phyloP scores from a whole-genome alignment of 2,797 vertebrate species.

The Scarus forsteni region DNA sequence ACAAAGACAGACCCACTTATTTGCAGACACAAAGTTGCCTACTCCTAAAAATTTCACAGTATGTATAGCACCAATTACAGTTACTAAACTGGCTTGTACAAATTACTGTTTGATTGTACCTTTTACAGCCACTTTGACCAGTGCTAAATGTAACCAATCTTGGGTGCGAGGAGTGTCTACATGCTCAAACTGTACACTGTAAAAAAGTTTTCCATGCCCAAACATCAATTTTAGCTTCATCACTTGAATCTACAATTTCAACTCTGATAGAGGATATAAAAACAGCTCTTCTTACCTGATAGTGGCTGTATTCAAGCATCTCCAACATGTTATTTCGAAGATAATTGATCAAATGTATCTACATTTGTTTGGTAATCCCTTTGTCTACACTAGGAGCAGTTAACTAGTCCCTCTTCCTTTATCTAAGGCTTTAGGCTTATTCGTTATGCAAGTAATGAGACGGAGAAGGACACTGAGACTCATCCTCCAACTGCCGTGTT shows the following conservation, averaged over 20 bases:
- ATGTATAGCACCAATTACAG: neutral
- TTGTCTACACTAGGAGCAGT: conserved; percentile 51
- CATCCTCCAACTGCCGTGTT: conserved; percentile 84
- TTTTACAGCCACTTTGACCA: neutral
- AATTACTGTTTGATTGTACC: neutral
- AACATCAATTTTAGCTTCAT: neutral
- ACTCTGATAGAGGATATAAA: neutral
- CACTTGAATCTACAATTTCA: neutral
- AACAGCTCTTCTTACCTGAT: conserved; percentile 90
- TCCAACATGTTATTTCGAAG: conserved; percentile 88
- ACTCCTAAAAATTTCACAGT: too few species aligned
- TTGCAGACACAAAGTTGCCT: neutral
- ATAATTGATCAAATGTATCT: conserved; percentile 28
- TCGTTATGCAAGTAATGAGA: conserved; percentile 92
- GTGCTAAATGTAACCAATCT: neutral
- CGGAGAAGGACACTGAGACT: conserved; percentile 82
- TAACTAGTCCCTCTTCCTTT: conserved; percentile 78
- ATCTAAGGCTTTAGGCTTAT: conserved; percentile 88
- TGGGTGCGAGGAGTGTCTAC: neutral
- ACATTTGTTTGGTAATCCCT: conserved; percentile 73
- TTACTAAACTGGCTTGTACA: neutral
- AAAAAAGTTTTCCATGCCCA: neutral
- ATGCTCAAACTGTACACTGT: neutral
- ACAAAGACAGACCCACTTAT: neutral
- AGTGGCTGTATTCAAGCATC: conserved; percentile 98